A percentile compares a stretch with the other conserved stretches of the same genome.
Conservation (phyloP, 2,888 invertebrate genomes). For the Erpobdella octoculata region DNA sequence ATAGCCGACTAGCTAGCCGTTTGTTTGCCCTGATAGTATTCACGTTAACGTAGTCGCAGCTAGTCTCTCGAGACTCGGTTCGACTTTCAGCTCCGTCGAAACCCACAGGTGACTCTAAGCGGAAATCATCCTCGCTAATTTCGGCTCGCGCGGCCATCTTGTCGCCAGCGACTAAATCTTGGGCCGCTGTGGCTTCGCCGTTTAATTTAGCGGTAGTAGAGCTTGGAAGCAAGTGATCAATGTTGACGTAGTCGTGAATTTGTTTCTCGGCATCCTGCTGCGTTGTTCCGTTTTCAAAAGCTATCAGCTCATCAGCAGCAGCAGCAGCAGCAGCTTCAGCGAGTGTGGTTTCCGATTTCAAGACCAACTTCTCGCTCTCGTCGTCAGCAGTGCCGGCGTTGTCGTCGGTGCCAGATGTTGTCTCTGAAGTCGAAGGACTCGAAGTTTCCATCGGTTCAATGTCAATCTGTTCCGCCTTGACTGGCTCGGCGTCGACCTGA, state of each 20-base stretch:
- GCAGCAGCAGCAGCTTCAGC: background rate
- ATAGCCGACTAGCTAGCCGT: background rate
- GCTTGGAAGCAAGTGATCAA: conserved; percentile 6
- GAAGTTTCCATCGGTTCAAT: background rate
- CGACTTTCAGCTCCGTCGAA: background rate
- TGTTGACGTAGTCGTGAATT: conserved; percentile 23
- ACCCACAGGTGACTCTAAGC: no score
- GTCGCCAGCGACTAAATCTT: background rate
- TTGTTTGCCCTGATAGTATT: conserved; percentile 1
- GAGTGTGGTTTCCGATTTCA: no score
- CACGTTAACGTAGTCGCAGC: conserved; percentile 7
- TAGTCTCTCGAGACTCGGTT: background rate
- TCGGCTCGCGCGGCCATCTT: background rate
- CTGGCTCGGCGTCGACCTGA: background rate
- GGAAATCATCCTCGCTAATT: conserved; percentile 22
- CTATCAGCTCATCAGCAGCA: background rate
- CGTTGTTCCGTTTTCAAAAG: no score
- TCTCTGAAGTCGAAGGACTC: background rate
- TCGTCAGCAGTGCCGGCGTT: background rate
- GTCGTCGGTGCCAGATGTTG: conserved; percentile 2
- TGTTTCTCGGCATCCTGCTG: background rate
- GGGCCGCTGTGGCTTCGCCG: background rate
- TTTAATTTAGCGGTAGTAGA: background rate
- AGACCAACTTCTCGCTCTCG: no score
- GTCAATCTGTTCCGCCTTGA: background rate